Base-by-base conservation (phyloP, 2,113 vertebrate species). In the Melanocharis versteri region DNA sequence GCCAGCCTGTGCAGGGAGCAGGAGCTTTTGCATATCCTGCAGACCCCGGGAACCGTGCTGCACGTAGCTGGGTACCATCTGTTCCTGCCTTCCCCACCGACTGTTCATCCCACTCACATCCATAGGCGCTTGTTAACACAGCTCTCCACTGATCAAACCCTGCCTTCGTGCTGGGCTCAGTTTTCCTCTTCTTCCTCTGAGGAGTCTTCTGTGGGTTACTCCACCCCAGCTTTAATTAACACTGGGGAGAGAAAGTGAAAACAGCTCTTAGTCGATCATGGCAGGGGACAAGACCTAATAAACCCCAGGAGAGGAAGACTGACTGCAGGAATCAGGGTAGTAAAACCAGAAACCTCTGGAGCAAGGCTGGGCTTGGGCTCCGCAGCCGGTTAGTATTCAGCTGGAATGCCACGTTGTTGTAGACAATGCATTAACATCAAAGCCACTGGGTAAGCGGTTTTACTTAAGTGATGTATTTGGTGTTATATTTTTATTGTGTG, bases 391-490 rank as follows among this genome's bases (percentile, higher is more conserved):
- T 94, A 90, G 85, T 83, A 96, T 96, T 89, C 94, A 94, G 90
- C 80, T 68, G 83, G 83, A 95, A 87, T 4, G 33, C 60, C 40
- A 23, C 2, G 8, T 40, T 78, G 64, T 87, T 81, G 81, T 23
- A 94, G 92, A 94, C 85, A 95, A 93, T 71, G 86, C 80, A 96
- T 92, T 96, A 94, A 92, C 86, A 95, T 87, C 93, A 96, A 94
- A 93, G 76, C 83, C 7, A 78, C 96, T 81, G 68, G 93, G 92
- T 96, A 93, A 96, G 93, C 12, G 2, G 69, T 94, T 97, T 96
- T 95, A 92, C 85, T 95, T 96, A 96, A 96, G 79, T 95, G 94
- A 96, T 94, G 57, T 90, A 96, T 96, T 94, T 90, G 56, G 85
- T 64, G 84, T 95, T 94, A 88, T 84, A 75, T 68, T 95, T 96